phyloP scores from a whole-genome alignment of 2,797 vertebrate genomes.

The Enteromius trimaculatus region DNA sequence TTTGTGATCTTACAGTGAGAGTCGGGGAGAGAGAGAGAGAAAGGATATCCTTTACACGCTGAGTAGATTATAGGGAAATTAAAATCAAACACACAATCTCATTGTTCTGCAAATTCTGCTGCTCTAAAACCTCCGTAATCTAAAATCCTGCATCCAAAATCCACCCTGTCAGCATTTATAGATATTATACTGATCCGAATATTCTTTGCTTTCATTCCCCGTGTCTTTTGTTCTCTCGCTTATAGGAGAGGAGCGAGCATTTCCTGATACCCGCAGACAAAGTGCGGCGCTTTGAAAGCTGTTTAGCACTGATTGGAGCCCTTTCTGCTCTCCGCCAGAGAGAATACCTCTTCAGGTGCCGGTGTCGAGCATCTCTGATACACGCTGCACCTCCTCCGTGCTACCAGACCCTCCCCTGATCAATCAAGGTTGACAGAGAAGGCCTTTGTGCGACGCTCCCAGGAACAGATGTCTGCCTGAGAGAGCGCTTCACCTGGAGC shows the following conservation, averaged over 20 bases:
- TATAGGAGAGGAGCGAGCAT: slow-evolving; percentile 75
- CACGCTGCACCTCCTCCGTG: slow-evolving; percentile 82
- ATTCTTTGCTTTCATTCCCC: slow-evolving; percentile 72
- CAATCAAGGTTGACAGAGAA: slow-evolving; percentile 92
- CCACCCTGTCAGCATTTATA: slow-evolving; percentile 82
- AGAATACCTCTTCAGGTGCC: slow-evolving; percentile 77
- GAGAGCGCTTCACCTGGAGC: slow-evolving; percentile 92
- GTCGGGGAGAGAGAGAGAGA: slow-evolving; percentile 43
- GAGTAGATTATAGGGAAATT: slow-evolving; percentile 79
- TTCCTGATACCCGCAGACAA: slow-evolving; percentile 79
- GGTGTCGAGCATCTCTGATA: slow-evolving; percentile 84
- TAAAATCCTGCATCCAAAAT: slow-evolving; percentile 69
- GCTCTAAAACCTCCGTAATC: slow-evolving; percentile 74
- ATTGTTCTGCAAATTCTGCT: slow-evolving; percentile 78
- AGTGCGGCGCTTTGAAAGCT: slow-evolving; percentile 74
- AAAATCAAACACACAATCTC: slow-evolving; percentile 79
- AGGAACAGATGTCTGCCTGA: slow-evolving; percentile 94
- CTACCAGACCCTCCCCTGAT: slow-evolving; percentile 87
- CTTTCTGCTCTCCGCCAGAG: slow-evolving; percentile 80
- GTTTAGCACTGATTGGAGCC: slow-evolving; percentile 78
- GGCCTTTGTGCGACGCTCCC: slow-evolving; percentile 89
- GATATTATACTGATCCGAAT: slow-evolving; percentile 71
- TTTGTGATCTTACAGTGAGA: slow-evolving; percentile 61
- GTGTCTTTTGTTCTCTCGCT: slow-evolving; percentile 54
- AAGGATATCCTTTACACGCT: slow-evolving; percentile 69